Evolutionary conservation across 2,797 vertebrate genomes (phyloP).

Genomic region (Calcarius lapponicus): DNA sequence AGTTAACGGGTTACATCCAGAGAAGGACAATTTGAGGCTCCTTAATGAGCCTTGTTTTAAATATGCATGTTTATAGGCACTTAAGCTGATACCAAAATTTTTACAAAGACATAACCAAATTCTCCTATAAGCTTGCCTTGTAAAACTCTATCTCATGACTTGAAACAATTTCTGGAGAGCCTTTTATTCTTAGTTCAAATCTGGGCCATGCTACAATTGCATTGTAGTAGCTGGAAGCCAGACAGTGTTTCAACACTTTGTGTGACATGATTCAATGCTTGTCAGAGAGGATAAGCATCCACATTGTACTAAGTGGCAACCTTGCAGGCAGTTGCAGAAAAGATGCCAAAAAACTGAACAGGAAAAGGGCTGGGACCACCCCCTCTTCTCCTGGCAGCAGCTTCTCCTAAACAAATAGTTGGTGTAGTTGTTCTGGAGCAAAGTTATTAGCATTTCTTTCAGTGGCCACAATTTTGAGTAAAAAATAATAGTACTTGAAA

Average conservation of each 20-base stretch:
- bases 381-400: not conserved
- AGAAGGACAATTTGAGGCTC: not conserved
- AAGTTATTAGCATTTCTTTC: not conserved
- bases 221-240: slow-evolving; percentile 25
- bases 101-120: not conserved
- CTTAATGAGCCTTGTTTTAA: not conserved
- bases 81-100: not conserved
- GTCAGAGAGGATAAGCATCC: slow-evolving; percentile 13
- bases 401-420: not conserved
- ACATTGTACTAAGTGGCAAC: not conserved
- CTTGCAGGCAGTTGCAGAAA: not conserved
- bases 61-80: not conserved
- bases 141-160: not conserved
- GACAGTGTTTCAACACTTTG: not conserved
- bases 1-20: not conserved
- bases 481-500: not conserved
- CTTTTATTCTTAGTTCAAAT: not conserved
- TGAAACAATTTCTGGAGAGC: not conserved
- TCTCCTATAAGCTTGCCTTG: not conserved
- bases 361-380: not conserved
- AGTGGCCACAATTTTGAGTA: not conserved
- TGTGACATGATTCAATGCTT: not conserved
- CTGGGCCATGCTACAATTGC: not conserved
- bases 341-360: not conserved
- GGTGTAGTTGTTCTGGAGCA: not conserved